These are phyloP conservation scores for Rhagonycha lutea DNA, from an alignment of 2,888 invertebrate species.

Conservation along the genomic window DNA sequence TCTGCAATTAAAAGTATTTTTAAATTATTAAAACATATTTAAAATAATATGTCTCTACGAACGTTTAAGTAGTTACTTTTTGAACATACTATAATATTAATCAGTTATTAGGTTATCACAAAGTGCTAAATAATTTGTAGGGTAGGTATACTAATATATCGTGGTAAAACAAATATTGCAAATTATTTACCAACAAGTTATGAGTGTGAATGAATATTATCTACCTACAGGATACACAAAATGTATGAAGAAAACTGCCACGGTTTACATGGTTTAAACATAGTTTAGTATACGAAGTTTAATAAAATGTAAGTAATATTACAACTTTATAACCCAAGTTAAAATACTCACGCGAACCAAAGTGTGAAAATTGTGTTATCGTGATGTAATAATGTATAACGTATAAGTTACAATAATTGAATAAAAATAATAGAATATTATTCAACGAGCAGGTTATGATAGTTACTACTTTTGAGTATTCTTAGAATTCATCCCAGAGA, in stretches of 20 bases:
- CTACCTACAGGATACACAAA: not conserved
- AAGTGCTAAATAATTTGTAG: not conserved
- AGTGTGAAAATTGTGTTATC: not conserved
- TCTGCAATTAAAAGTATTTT: slow-evolving; percentile 58
- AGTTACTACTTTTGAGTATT: no score
- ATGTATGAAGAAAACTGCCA: not conserved
- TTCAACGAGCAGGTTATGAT: no score
- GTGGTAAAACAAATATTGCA: not conserved
- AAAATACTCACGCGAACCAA: not conserved
- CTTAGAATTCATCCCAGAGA: no score
- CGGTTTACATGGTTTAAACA: not conserved
- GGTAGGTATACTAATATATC: no score
- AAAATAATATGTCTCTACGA: not conserved
- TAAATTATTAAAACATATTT: not conserved
- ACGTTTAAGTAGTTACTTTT: not conserved
- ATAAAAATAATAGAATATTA: not conserved
- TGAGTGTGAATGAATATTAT: not conserved
- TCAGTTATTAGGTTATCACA: not conserved
- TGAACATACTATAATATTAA: not conserved
- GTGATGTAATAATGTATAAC: not conserved
- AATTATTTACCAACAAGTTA: not conserved
- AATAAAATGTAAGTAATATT: not conserved
- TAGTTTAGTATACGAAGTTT: not conserved
- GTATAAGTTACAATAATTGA: not conserved
- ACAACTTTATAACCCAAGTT: not conserved